These are phyloP conservation scores for Sarcophaga variegata DNA, from an alignment of 2,888 invertebrate genomes.

Conservation along the genomic window DNA sequence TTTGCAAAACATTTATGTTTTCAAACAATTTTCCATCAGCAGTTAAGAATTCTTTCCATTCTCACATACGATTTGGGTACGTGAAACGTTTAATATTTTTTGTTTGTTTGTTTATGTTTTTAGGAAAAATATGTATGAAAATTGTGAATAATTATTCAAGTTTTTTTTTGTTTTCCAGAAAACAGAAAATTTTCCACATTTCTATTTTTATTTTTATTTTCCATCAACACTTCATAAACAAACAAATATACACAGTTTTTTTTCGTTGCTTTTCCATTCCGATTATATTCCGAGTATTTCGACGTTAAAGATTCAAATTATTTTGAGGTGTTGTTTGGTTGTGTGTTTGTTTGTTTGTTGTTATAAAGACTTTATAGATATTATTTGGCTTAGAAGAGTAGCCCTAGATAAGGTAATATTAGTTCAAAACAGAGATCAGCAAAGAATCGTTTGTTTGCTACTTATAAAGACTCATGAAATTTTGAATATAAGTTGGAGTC, in stretches of 20 bases:
- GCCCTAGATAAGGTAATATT: not conserved
- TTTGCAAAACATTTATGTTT: not conserved
- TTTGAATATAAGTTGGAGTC: no score
- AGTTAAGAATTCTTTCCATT: not conserved
- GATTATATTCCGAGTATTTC: not conserved
- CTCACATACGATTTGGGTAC: not conserved
- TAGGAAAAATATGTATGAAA: conserved; percentile 1
- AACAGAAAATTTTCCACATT: not conserved
- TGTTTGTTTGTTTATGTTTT: not conserved
- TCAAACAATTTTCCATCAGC: not conserved
- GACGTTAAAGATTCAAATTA: conserved; percentile 9
- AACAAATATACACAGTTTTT: not conserved
- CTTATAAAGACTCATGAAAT: no score
- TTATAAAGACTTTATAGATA: not conserved
- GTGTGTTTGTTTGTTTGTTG: not conserved
- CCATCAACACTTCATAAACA: conserved; percentile 17
- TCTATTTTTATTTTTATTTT: conserved; percentile 20
- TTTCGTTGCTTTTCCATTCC: not conserved
- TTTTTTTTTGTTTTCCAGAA: not conserved
- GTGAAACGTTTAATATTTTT: not conserved
- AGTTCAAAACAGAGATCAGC: no score
- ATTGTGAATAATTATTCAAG: conserved; percentile 22
- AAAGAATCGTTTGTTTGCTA: no score
- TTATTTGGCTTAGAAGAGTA: no score
- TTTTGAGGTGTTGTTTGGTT: conserved; percentile 18